Conservation (phyloP, 2,797 vertebrate species). For the Typhlichthys subterraneus region DNA sequence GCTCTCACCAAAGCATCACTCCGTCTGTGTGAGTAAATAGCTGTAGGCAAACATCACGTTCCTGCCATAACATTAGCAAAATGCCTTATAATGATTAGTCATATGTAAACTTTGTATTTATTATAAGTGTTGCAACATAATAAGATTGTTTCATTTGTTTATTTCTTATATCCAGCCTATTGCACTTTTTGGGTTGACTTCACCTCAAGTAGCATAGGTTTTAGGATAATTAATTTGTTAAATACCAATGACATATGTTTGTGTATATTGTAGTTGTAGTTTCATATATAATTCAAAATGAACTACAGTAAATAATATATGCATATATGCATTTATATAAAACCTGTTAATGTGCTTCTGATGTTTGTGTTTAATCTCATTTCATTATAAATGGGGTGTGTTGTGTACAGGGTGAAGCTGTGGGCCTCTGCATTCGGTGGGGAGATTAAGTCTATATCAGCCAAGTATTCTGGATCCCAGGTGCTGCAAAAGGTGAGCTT, state of each 20-base stretch:
- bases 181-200: too few species aligned
- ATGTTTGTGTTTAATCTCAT: background rate
- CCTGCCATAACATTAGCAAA: background rate
- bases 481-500: conserved; percentile 93
- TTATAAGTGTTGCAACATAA: too few species aligned
- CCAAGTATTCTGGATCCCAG: conserved; percentile 98
- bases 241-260: too few species aligned
- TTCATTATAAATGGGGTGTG: background rate
- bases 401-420: conserved; percentile 89
- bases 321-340: too few species aligned
- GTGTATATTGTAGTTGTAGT: too few species aligned
- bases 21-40: conserved; percentile 91
- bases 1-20: conserved; percentile 93
- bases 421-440: conserved; percentile 99
- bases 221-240: too few species aligned
- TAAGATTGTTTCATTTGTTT: too few species aligned
- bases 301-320: too few species aligned
- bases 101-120: too few species aligned
- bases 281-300: too few species aligned
- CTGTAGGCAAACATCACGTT: conserved; percentile 7
- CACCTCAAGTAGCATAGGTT: too few species aligned
- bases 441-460: conserved; percentile 98
- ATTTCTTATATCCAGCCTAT: too few species aligned
- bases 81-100: background rate
- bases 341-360: background rate